phyloP scores from a whole-genome alignment of 2,888 invertebrate species.

The Mayetiola destructor region DNA sequence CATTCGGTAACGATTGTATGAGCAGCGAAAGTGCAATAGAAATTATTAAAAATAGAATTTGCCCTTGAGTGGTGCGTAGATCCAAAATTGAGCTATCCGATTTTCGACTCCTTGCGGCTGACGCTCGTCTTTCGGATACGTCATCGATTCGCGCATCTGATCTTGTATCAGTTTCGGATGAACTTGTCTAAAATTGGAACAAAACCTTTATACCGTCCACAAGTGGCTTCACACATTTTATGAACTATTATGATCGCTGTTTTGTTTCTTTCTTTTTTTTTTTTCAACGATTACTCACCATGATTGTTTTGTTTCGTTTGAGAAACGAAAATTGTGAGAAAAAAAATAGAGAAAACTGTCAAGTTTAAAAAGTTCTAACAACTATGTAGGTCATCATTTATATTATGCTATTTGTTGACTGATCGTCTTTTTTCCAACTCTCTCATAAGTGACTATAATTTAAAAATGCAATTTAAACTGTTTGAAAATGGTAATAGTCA shows the following conservation, averaged over 20 bases:
- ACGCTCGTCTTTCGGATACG: neutral
- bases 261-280: no score
- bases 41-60: constrained; percentile 17
- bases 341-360: neutral
- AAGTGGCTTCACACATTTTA: neutral
- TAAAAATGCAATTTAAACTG: no score
- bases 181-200: neutral
- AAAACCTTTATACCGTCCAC: neutral
- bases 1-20: constrained; percentile 17
- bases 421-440: no score
- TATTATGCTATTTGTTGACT: neutral
- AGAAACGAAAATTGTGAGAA: neutral
- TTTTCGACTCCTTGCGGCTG: neutral
- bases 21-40: constrained; percentile 14
- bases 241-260: neutral
- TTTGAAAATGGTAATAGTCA: no score
- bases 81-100: constrained; percentile 18
- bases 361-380: neutral
- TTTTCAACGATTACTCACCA: constrained; percentile 4
- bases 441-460: no score
- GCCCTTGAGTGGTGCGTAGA: constrained; percentile 18
- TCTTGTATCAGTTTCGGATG: neutral
- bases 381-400: neutral
- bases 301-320: neutral
- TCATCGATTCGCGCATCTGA: neutral